Evolutionary conservation across 2,113 vertebrate genomes (phyloP).

Genomic region (Pollachius pollachius): DNA sequence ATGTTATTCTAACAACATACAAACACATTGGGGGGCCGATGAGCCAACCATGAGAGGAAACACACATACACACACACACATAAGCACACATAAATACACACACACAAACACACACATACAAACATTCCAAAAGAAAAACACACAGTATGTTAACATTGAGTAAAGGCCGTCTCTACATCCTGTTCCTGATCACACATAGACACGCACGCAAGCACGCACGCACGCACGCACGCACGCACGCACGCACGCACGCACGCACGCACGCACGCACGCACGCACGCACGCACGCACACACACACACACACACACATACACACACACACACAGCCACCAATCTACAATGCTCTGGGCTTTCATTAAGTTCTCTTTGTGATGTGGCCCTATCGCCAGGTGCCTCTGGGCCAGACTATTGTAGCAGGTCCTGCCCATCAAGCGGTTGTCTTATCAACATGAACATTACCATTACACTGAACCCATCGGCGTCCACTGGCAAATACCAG

Average conservation of each 20-base stretch:
- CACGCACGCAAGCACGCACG: neutral
- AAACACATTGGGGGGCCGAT: too few species aligned
- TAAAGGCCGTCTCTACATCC: too few species aligned
- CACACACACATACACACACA: neutral
- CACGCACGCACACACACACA: constrained; percentile 9
- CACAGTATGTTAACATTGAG: too few species aligned
- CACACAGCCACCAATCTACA: neutral
- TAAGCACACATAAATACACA: too few species aligned
- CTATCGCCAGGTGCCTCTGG: neutral
- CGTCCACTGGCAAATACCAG: neutral
- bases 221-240: constrained; percentile 4
- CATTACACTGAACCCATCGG: neutral
- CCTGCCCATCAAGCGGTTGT: neutral
- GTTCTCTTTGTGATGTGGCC: neutral
- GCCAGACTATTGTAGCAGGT: neutral
- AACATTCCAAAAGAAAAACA: too few species aligned
- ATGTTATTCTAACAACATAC: too few species aligned
- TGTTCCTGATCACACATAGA: neutral
- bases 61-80: too few species aligned
- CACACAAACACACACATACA: too few species aligned
- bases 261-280: neutral
- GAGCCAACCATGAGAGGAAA: too few species aligned
- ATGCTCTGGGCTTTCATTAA: neutral
- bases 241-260: constrained; percentile 1
- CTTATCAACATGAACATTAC: neutral